Base-by-base conservation (phyloP, 30 jellyfish, hydroid and myxozoan species). In the Cassiopea andromeda region DNA sequence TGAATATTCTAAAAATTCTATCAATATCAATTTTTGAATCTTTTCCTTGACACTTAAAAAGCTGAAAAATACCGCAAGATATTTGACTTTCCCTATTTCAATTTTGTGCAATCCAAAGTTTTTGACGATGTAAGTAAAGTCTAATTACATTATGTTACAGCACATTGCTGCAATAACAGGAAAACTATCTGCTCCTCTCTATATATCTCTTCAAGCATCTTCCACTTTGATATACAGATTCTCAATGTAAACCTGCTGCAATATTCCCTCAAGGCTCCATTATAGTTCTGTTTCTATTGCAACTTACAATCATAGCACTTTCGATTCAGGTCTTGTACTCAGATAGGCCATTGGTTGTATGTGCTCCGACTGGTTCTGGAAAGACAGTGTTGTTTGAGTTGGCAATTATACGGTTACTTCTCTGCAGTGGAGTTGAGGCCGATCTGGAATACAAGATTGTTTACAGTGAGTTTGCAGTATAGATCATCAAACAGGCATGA, bases 331-430 rank as follows among this genome's bases (percentile, higher is more conserved):
- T 94, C 19, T 73, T 94, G 75, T 94, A 94, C 70, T 81, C 97
- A 1, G 99, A 96, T 69, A 92, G 60, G 47, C 98, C 99, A 48
- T 45, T 96, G 84, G 99, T 96, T 1, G 90, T 96, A 7, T 96
- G 98, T 75, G 93, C 99, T 57, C 99, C 99, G n/a, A 96, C 99
- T 84, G 99, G 98, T 5, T 92, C 98, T 27, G 99, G 99, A 12
- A 96, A 96, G 48, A 96, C 99, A 4, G 99, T 81, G 38, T 77
- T 96, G 48, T 92, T 96, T 61, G 99, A 96, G 83, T 91, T 96
- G 60, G 96, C 98, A 19, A 92, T 96, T 45, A 69, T 96, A 13
- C 97, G 99, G 44, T 57, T 96, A 83, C 86, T 96, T 66, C 60
- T 92, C 38, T 80, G 94, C 70, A 73, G 78, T 17, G 89, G 90